Evolutionary conservation across 2,888 invertebrate species (phyloP).

Genomic region (Eueremaeus valkanovi): DNA sequence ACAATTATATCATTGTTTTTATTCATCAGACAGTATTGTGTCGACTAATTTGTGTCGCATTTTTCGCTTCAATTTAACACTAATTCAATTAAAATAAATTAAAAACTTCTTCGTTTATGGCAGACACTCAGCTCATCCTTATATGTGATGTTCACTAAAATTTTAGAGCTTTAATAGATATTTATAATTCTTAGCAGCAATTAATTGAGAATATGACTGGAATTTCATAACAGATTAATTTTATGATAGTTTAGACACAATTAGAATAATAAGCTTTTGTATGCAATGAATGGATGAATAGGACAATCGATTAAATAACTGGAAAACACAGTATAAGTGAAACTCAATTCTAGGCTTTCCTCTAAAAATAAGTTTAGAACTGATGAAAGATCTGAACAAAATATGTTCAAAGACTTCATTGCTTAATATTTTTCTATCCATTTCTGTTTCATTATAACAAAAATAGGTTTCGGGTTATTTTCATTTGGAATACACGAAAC

Average conservation of each 20-base stretch:
- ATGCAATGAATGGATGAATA: too few relatives aligned
- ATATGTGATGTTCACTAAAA: background rate
- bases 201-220: background rate
- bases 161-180: background rate
- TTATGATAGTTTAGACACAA: too few relatives aligned
- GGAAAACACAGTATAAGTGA: background rate
- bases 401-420: background rate
- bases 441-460: too few relatives aligned
- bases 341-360: background rate
- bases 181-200: background rate
- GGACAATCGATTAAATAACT: background rate
- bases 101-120: background rate
- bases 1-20: too few relatives aligned
- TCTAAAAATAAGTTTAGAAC: background rate
- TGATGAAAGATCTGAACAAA: background rate
- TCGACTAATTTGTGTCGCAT: background rate
- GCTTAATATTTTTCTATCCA: too few relatives aligned
- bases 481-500: too few relatives aligned
- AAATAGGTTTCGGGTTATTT: too few relatives aligned
- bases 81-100: slow-evolving; percentile 8
- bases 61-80: background rate
- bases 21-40: background rate
- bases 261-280: too few relatives aligned
- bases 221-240: background rate
- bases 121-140: background rate